A percentile compares a stretch with the other conserved stretches of the same genome.
Conservation (phyloP, 2,888 invertebrate species). For the Dioctria rufipes region DNA sequence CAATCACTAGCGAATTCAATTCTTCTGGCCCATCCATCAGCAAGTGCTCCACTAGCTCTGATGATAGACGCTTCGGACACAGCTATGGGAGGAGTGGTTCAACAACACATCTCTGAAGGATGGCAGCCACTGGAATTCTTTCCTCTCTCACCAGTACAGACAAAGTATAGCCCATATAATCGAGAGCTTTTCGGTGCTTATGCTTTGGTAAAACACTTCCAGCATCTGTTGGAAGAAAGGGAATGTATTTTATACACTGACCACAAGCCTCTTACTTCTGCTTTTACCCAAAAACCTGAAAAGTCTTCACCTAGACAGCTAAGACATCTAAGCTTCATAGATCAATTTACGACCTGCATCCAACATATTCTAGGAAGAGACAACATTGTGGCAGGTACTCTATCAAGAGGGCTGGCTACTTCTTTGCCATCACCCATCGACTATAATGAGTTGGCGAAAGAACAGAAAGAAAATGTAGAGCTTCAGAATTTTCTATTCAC, state of each 20-base stretch:
- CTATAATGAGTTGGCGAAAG: constrained; percentile 19
- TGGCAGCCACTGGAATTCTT: constrained; percentile 69
- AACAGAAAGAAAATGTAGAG: constrained; percentile 50
- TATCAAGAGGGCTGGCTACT: constrained; percentile 8
- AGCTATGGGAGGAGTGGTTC: too few species aligned
- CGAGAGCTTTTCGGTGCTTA: constrained; percentile 68
- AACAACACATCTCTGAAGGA: too few species aligned
- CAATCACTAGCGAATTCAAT: too few species aligned
- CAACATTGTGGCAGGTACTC: constrained; percentile 31
- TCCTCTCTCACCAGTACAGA: constrained; percentile 64
- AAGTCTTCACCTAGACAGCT: constrained; percentile 65
- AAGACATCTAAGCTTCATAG: constrained; percentile 63
- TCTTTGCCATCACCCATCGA: not conserved
- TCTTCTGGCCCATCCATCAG: too few species aligned
- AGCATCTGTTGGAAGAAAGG: constrained; percentile 67
- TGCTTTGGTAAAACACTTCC: constrained; percentile 65
- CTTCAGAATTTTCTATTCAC: constrained; percentile 19
- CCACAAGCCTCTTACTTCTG: constrained; percentile 66
- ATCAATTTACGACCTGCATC: constrained; percentile 45
- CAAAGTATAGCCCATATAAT: constrained; percentile 68
- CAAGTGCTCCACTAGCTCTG: too few species aligned
- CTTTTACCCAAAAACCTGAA: constrained; percentile 64
- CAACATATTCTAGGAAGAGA: constrained; percentile 19
- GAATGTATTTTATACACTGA: constrained; percentile 65
- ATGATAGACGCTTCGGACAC: too few species aligned